Percentiles rank a stretch among this genome's conserved stretches.
These are phyloP conservation scores for Neodon shergylaensis DNA, from an alignment of 2,113 vertebrate species.

Conservation along the genomic window DNA sequence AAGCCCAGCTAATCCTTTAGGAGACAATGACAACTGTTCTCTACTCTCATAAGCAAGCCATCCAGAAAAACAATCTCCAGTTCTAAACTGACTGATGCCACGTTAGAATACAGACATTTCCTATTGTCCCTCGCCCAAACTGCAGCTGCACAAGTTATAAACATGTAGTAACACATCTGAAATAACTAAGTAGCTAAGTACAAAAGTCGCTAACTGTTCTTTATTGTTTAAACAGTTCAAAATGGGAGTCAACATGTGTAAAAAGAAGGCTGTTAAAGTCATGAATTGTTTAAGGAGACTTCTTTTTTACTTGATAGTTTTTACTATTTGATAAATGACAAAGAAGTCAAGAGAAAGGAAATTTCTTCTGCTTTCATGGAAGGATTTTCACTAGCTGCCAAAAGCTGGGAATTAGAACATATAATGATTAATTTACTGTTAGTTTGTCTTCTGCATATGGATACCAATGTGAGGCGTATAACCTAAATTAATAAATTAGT, in stretches of 20 bases:
- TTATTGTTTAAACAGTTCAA: conserved; percentile 13
- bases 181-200: not conserved
- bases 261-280: not conserved
- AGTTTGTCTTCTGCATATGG: conserved; percentile 80
- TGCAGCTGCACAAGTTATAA: not conserved
- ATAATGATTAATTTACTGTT: conserved; percentile 82
- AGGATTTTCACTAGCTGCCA: conserved; percentile 60
- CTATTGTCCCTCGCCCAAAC: not conserved
- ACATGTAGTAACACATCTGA: not conserved
- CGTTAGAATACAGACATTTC: not conserved
- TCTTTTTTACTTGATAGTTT: not conserved
- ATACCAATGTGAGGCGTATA: conserved; percentile 82
- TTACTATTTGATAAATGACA: conserved; percentile 6
- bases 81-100: not conserved
- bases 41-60: not conserved
- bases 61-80: not conserved
- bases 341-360: not conserved
- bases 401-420: not conserved
- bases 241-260: not conserved
- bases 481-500: conserved; percentile 83
- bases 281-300: not conserved
- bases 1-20: not conserved
- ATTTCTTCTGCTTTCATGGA: not conserved
- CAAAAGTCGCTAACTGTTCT: not conserved
- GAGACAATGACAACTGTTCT: not conserved